phyloP scores from a whole-genome alignment of 2,113 vertebrate species.

The Notechis scutatus region DNA sequence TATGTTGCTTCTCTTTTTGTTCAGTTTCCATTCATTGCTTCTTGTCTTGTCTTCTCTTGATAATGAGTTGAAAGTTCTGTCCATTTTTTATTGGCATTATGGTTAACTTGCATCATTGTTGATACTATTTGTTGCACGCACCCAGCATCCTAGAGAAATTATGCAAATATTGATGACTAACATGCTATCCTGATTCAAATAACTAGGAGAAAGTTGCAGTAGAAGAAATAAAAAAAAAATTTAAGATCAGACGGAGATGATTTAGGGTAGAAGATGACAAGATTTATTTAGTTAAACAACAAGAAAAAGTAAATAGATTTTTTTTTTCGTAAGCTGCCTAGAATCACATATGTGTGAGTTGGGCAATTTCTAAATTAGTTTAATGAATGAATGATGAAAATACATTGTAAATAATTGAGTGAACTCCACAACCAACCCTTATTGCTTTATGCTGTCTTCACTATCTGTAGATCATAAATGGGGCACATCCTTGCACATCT shows the following conservation, averaged over 20 bases:
- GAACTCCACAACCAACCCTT: neutral
- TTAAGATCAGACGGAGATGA: neutral
- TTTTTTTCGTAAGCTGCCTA: neutral
- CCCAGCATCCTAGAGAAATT: neutral
- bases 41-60: neutral
- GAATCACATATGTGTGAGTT: neutral
- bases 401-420: neutral
- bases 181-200: neutral
- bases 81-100: neutral
- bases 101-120: neutral
- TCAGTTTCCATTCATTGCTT: neutral
- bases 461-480: neutral
- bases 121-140: neutral
- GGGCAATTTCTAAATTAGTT: neutral
- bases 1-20: neutral
- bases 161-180: neutral
- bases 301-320: neutral
- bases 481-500: neutral
- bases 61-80: neutral
- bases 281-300: neutral
- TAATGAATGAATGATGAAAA: neutral
- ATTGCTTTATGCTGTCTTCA: neutral
- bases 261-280: neutral
- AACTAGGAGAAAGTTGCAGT: neutral
- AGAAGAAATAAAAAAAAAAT: neutral